Base-by-base conservation (phyloP, 2,113 vertebrate species). In the Oenanthe oenanthe region DNA sequence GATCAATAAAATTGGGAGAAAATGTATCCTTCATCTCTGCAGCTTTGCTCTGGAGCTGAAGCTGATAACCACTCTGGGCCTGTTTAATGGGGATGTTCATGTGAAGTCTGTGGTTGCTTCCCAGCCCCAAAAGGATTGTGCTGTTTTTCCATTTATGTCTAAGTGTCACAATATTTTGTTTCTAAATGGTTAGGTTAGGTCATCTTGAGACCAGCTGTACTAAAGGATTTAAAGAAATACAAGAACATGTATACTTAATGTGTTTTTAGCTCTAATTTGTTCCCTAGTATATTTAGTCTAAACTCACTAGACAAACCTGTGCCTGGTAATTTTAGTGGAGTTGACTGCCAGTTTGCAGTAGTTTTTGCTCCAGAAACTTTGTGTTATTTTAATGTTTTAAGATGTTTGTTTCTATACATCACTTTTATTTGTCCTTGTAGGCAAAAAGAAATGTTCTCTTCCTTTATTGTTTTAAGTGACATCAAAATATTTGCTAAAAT, bases 131-230 rank as follows among this genome's bases (percentile, higher is more conserved):
- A 86, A 16, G 45, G 77, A 91, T 71, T 61, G 54, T 85, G 70
- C 66, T 83, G 42, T 50, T 96, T 96, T 95, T 95, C 84, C 89
- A 56, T 85, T 57, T 50, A n/a, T 70, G n/a, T 58, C 32, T 50
- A 87, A 92, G 38, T 76, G 57, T 91, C 89, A 95, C 84, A 93
- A 70, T 91, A 96, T 96, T 94, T 82, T 93, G 66, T 96, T 95
- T 89, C 87, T 79, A 83, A 93, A 89, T 1, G 17, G 45, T 61
- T 76, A 85, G 66, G 29, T 93, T 95, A 93, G 58, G 26, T 95
- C 88, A 95, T 95, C 58, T 79, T 85, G 87, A 62, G 50, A 85
- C 48, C 95, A 95, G 92, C 78, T 93, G 85, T 88, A 80, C 54
- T 73, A 63, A 85, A 70, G 51, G 8, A 66, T 85, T 96, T 89